These are phyloP conservation scores for Hypolimnas misippus DNA, from an alignment of 2,888 invertebrate species.

Conservation along the genomic window DNA sequence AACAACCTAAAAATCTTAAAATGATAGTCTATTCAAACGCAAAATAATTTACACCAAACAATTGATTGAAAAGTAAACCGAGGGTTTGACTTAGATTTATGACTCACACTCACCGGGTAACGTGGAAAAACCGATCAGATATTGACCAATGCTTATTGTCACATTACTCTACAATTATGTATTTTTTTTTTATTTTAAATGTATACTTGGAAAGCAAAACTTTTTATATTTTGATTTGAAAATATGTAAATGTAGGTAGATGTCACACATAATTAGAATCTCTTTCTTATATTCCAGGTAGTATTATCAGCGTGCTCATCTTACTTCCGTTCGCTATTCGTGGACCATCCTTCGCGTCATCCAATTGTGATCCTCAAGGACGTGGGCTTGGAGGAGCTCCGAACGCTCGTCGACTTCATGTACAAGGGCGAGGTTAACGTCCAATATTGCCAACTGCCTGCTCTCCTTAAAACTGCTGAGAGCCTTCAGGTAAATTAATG, in stretches of 20 bases:
- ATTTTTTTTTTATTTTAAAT: no score
- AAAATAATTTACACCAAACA: no score
- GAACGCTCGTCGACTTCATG: conserved; percentile 97
- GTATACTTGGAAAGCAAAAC: no score
- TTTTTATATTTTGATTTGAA: no score
- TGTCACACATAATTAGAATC: no score
- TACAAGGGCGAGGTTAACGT: conserved; percentile 98
- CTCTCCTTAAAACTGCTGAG: conserved; percentile 95
- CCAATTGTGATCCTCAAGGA: conserved; percentile 97
- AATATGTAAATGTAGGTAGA: no score
- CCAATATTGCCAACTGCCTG: conserved; percentile 95
- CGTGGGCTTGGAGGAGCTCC: conserved; percentile 95
- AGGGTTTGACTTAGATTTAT: conserved; percentile 13
- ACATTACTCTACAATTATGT: neutral
- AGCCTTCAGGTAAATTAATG: conserved; percentile 88
- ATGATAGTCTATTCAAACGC: no score
- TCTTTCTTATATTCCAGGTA: conserved; percentile 85
- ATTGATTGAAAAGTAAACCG: neutral
- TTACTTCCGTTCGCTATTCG: conserved; percentile 96
- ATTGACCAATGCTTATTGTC: conserved; percentile 20
- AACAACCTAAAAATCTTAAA: no score
- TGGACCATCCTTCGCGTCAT: conserved; percentile 96
- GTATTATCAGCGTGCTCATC: conserved; percentile 97
- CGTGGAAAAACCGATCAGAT: conserved; percentile 29
- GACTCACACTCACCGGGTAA: conserved; percentile 23